Conservation (phyloP, 2,797 vertebrate genomes). For the Lutra lutra region DNA sequence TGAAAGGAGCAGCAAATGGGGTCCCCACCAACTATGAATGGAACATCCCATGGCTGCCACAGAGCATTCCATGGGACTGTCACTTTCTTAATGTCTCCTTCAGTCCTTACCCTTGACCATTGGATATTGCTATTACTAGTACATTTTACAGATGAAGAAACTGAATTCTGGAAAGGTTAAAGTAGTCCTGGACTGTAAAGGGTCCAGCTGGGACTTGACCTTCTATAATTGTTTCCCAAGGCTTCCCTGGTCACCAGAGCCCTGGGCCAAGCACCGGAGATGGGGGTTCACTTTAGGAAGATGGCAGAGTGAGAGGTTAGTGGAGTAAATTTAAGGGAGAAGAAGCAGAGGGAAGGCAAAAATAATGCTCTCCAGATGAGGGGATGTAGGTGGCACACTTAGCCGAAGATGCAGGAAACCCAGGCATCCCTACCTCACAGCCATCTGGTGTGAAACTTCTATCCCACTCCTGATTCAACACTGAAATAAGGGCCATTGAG, state of each 20-base stretch:
- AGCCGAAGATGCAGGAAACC: neutral
- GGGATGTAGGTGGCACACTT: neutral
- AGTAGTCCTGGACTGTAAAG: neutral
- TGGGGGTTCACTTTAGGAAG: neutral
- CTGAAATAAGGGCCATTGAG: neutral
- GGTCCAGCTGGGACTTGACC: neutral
- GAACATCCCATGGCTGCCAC: too few relatives aligned
- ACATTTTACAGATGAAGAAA: slow-evolving; percentile 22
- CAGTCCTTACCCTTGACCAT: neutral
- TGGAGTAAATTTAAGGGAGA: neutral
- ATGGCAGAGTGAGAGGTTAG: neutral
- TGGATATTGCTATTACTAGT: neutral
- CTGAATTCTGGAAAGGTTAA: neutral
- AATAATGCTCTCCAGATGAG: neutral
- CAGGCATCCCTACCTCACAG: neutral
- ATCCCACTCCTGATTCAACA: neutral
- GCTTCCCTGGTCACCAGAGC: neutral
- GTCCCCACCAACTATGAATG: fast-evolving
- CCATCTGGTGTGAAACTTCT: neutral
- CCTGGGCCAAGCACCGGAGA: neutral
- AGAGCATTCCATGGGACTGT: neutral
- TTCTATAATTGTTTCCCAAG: neutral
- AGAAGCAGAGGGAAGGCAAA: neutral
- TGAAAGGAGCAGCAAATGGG: neutral
- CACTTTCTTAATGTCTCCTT: neutral